Evolutionary conservation across 2,113 vertebrate species (phyloP).

Genomic region (Phyllostomus hastatus): DNA sequence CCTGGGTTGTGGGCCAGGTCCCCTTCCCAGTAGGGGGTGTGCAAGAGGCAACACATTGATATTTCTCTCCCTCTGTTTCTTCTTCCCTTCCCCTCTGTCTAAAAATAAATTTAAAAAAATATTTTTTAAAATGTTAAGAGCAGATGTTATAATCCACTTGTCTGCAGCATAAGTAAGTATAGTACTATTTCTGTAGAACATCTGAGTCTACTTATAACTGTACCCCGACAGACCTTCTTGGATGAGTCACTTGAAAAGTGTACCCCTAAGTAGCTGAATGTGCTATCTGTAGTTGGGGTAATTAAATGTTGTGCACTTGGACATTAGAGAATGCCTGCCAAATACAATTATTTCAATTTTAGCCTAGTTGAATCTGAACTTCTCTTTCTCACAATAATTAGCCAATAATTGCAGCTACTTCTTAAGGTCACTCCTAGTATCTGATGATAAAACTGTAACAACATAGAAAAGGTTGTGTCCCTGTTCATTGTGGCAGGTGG

Average conservation of each 20-base stretch:
- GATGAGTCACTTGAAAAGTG: neutral
- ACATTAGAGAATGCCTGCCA: neutral
- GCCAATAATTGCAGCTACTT: neutral
- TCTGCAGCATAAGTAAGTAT: neutral
- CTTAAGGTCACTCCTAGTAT: neutral
- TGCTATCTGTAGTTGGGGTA: neutral
- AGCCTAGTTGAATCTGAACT: neutral
- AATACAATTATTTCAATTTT: neutral
- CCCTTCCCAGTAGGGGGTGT: too few relatives aligned
- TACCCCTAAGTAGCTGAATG: neutral
- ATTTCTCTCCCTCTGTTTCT: too few relatives aligned
- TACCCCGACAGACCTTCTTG: neutral
- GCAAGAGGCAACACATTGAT: too few relatives aligned
- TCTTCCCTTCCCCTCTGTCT: too few relatives aligned
- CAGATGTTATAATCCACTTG: neutral
- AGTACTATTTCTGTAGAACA: neutral
- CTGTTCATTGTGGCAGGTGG: neutral
- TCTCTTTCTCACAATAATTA: neutral
- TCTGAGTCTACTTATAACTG: neutral
- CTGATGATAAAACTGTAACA: neutral
- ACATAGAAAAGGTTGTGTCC: neutral
- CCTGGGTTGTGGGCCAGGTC: too few relatives aligned
- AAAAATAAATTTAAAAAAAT: neutral
- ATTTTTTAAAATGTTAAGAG: neutral
- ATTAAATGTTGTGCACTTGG: conserved; percentile 19